Conservation (phyloP, 2,797 vertebrate species). For the Falco berigora region DNA sequence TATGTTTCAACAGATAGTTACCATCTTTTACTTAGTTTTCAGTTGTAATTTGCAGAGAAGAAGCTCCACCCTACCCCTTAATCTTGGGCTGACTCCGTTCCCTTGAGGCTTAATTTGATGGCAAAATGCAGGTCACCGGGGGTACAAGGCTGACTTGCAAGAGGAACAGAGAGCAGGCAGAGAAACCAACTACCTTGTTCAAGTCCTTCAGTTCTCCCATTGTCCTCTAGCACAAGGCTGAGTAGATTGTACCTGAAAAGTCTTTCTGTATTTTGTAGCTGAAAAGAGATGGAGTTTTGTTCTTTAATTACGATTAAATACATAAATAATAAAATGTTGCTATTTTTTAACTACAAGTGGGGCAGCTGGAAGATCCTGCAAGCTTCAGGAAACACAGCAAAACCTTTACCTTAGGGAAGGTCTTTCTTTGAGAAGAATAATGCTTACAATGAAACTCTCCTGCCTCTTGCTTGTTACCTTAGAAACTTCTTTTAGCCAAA, state of each 20-base stretch:
- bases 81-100: background rate
- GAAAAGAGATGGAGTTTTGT: background rate
- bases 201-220: background rate
- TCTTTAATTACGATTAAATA: background rate
- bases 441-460: background rate
- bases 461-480: background rate
- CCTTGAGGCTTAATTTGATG: background rate
- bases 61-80: background rate
- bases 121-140: background rate
- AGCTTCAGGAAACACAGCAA: background rate
- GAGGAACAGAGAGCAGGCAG: background rate
- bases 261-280: background rate
- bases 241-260: background rate
- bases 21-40: background rate
- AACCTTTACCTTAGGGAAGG: background rate
- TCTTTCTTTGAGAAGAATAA: background rate
- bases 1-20: background rate
- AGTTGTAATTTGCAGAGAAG: background rate
- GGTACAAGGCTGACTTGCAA: background rate
- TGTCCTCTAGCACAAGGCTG: background rate
- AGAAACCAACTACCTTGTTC: background rate
- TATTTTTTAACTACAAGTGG: background rate
- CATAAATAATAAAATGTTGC: background rate
- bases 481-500: background rate
- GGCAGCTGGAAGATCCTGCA: background rate